phyloP scores from a whole-genome alignment of 2,113 vertebrate species.

The Oenanthe oenanthe region DNA sequence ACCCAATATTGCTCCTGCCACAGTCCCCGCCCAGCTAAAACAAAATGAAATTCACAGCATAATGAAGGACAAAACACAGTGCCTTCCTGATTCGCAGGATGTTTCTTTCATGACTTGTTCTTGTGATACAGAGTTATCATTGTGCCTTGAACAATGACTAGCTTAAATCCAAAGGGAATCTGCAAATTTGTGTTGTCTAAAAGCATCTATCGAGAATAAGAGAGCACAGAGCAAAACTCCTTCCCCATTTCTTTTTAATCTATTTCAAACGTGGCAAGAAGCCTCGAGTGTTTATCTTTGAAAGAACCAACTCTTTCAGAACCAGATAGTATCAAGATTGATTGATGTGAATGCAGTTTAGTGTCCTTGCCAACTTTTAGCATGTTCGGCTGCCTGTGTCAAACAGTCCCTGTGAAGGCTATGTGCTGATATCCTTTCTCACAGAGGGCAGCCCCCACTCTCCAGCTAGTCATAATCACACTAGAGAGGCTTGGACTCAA shows the following conservation, averaged over 20 bases:
- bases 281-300: background rate
- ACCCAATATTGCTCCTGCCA: background rate
- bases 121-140: background rate
- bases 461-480: background rate
- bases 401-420: background rate
- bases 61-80: background rate
- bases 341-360: background rate
- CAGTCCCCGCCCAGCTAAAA: background rate
- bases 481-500: background rate
- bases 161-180: background rate
- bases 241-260: background rate
- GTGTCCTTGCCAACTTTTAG: background rate
- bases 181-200: background rate
- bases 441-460: background rate
- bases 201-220: background rate
- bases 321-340: background rate
- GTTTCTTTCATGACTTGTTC: background rate
- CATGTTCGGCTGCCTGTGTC: background rate
- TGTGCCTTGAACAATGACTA: background rate
- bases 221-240: background rate
- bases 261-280: rapidly evolving
- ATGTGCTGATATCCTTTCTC: background rate
- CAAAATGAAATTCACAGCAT: background rate
- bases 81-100: rapidly evolving
- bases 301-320: background rate